Base-by-base conservation (phyloP, 1,140 invertebrate species). In the Cydia splendana region DNA sequence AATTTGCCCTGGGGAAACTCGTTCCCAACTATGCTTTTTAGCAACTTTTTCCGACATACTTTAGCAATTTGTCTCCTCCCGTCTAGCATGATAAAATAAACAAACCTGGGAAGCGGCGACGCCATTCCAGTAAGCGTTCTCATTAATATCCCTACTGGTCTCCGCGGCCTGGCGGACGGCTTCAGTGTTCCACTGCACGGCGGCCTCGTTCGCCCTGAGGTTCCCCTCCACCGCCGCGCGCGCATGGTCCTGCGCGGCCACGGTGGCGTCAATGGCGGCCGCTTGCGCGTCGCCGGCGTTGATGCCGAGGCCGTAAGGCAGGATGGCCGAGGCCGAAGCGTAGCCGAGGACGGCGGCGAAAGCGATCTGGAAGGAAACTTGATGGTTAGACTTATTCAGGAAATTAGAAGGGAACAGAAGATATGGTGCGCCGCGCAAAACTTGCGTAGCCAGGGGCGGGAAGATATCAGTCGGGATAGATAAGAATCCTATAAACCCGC, bases 271-370 rank as follows among this genome's bases (percentile, higher is more conserved):
- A 74, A 91, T 93, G 24, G 79, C 84, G 15, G 88, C 90, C 2
- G 88, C 90, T 45, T 91, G 85, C 1, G 89, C 75, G 76, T 92
- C 89, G 7, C 87, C 90, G 15, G 88, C 74, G 86, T 90, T 91
- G 18, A 84, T 81, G 76, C 88, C 90, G 73, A 83, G 80, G 2
- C 84, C 87, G 1, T 87, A 76, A n/a, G 90, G 88, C 30, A 85
- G 76, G 80, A 90, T 77, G 77, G 88, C 82, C 77, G 82, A 82
- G 80, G 91, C 91, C 81, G 90, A 87, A 78, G 91, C 91, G 84
- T 91, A 92, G 89, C 89, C 91, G 86, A 92, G 79, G 85, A 91
- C 74, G 85, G 91, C 91, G 81, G 85, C 86, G 84, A 91, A 91
- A 85, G 89, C 90, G 81, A 92, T 85, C 91, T 92, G 84, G 76